Conservation (phyloP, 2,113 vertebrate species). For the Pelodiscus sinensis region DNA sequence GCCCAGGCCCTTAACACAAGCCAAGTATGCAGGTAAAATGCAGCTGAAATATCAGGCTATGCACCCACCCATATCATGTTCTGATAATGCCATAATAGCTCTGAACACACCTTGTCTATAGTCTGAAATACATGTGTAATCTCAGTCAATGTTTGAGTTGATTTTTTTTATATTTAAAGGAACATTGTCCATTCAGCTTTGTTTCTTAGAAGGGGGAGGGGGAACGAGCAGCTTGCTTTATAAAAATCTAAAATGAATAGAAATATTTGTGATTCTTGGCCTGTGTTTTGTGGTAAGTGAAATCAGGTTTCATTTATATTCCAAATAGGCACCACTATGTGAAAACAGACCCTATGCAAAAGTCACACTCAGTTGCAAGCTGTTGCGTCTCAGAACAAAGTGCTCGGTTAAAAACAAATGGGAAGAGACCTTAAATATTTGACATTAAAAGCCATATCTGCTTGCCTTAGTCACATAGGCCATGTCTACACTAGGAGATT, state of each 20-base stretch:
- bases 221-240: neutral
- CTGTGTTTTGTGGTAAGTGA: neutral
- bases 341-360: neutral
- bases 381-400: neutral
- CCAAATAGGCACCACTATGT: neutral
- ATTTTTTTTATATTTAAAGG: neutral
- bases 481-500: no score
- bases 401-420: fast-evolving
- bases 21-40: neutral
- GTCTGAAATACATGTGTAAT: neutral
- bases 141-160: conserved; percentile 37
- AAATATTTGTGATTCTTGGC: neutral
- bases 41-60: neutral
- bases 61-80: neutral
- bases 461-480: fast-evolving
- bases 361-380: neutral
- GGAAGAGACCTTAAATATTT: fast-evolving
- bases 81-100: conserved; percentile 23
- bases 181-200: neutral
- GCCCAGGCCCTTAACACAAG: neutral
- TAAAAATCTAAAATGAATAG: neutral
- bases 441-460: no score
- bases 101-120: conserved; percentile 44
- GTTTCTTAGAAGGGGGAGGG: neutral
- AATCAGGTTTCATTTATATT: neutral